phyloP scores from a whole-genome alignment of 2,797 vertebrate species.

The Phrynocephalus guinanensis region DNA sequence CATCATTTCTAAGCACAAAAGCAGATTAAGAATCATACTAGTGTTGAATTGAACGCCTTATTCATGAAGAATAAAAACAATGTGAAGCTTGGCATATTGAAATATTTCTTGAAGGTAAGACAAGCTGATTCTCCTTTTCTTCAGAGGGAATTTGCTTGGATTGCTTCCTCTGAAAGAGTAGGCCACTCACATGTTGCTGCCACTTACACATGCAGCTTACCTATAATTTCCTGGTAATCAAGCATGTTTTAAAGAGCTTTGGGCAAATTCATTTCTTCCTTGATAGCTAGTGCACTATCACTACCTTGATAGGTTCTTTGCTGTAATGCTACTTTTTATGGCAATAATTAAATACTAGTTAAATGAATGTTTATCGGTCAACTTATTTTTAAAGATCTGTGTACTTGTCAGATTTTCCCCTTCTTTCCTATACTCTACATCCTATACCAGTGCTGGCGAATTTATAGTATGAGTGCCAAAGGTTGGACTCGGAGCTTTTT shows the following conservation, averaged over 20 bases:
- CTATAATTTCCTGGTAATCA: background rate
- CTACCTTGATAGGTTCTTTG: conserved; percentile 16
- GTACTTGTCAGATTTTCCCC: background rate
- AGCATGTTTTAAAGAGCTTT: background rate
- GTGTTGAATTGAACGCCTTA: background rate
- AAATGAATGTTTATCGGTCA: background rate
- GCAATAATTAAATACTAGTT: background rate
- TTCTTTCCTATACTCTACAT: background rate
- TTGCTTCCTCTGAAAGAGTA: background rate
- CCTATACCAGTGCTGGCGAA: background rate
- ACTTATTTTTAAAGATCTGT: background rate
- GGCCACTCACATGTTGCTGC: background rate
- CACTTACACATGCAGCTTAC: background rate
- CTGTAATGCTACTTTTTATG: background rate
- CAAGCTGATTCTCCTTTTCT: background rate
- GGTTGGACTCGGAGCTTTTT: no score
- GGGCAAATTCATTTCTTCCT: background rate
- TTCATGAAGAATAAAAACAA: background rate
- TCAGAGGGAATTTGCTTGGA: background rate
- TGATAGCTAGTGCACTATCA: conserved; percentile 57
- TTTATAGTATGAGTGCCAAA: no score
- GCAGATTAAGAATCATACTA: background rate
- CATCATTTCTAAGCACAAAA: background rate
- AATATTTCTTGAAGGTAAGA: background rate
- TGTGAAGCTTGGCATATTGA: background rate